These are phyloP conservation scores for Elephantulus edwardii DNA, from an alignment of 2,113 vertebrate species.

Conservation along the genomic window DNA sequence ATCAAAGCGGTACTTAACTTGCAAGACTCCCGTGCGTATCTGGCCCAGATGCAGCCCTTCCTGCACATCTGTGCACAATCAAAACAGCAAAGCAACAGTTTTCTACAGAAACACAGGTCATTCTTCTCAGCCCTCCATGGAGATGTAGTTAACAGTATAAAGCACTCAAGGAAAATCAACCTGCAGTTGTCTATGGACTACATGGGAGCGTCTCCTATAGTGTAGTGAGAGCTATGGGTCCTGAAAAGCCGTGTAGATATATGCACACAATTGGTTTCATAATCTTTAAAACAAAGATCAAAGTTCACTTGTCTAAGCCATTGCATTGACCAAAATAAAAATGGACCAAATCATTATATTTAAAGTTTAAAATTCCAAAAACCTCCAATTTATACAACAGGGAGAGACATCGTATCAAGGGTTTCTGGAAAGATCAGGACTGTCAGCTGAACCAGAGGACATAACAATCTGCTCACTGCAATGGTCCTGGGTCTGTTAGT, in stretches of 20 bases:
- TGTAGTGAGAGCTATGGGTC: slow-evolving; percentile 79
- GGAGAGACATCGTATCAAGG: slow-evolving; percentile 67
- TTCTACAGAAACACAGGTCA: slow-evolving; percentile 87
- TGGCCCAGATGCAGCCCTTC: slow-evolving; percentile 84
- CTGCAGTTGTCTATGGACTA: slow-evolving; percentile 83
- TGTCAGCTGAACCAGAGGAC: slow-evolving; percentile 70
- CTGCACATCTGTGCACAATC: slow-evolving; percentile 80
- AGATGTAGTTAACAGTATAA: slow-evolving; percentile 90
- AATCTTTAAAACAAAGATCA: slow-evolving; percentile 78
- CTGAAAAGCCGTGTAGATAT: slow-evolving; percentile 34
- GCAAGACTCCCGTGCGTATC: slow-evolving; percentile 84
- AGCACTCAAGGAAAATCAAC: slow-evolving; percentile 93
- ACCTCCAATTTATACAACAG: slow-evolving; percentile 81
- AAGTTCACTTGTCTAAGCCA: slow-evolving; percentile 77
- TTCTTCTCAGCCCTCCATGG: slow-evolving; percentile 92
- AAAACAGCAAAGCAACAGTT: slow-evolving; percentile 89
- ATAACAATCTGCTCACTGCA: slow-evolving; percentile 79
- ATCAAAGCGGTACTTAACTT: slow-evolving; percentile 85
- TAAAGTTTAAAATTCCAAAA: slow-evolving; percentile 84
- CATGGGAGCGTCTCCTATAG: slow-evolving; percentile 89
- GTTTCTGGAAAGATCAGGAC: slow-evolving; percentile 59
- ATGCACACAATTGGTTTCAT: slow-evolving; percentile 76
- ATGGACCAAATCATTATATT: slow-evolving; percentile 80
- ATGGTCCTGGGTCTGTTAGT: slow-evolving; percentile 73
- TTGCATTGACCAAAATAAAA: slow-evolving; percentile 83